Percentiles rank a stretch among this genome's conserved stretches.
Evolutionary conservation across 2,888 invertebrate species (phyloP).

Genomic region (Orthosia gracilis): DNA sequence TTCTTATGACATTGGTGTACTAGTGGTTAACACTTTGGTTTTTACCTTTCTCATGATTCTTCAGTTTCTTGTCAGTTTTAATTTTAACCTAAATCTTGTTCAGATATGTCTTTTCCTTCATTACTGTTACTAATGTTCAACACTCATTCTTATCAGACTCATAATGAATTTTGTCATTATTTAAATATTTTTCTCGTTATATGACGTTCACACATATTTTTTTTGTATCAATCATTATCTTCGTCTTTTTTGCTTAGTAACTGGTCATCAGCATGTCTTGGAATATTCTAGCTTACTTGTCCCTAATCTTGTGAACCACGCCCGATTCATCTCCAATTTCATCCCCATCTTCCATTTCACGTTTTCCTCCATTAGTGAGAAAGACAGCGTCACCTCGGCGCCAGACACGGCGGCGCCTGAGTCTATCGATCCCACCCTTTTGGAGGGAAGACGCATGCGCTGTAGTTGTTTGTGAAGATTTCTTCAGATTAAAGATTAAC

Average conservation of each 20-base stretch:
- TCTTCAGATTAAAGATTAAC: constrained; percentile 80
- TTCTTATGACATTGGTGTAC: not conserved
- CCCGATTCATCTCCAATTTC: constrained; percentile 34
- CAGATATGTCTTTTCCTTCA: not conserved
- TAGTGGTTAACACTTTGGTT: not conserved
- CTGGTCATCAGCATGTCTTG: not conserved
- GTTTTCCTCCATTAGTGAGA: constrained; percentile 15
- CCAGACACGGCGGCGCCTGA: constrained; percentile 89
- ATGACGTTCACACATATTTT: constrained; percentile 13
- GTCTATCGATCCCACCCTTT: constrained; percentile 81
- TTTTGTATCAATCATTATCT: not conserved
- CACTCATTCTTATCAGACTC: constrained; percentile 28
- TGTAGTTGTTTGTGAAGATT: constrained; percentile 80
- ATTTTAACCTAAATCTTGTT: not conserved
- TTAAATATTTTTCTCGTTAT: constrained; percentile 3
- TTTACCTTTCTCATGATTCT: not conserved
- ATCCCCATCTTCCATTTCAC: constrained; percentile 34
- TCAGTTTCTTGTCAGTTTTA: not conserved
- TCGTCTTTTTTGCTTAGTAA: not conserved
- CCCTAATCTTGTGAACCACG: constrained; percentile 30
- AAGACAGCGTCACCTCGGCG: constrained; percentile 67
- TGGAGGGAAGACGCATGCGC: constrained; percentile 79
- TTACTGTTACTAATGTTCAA: not conserved
- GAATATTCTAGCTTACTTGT: not conserved
- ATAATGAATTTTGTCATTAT: constrained; percentile 47